These are phyloP conservation scores for Polylopha cassiicola DNA, from an alignment of 2,888 invertebrate genomes.

Conservation along the genomic window DNA sequence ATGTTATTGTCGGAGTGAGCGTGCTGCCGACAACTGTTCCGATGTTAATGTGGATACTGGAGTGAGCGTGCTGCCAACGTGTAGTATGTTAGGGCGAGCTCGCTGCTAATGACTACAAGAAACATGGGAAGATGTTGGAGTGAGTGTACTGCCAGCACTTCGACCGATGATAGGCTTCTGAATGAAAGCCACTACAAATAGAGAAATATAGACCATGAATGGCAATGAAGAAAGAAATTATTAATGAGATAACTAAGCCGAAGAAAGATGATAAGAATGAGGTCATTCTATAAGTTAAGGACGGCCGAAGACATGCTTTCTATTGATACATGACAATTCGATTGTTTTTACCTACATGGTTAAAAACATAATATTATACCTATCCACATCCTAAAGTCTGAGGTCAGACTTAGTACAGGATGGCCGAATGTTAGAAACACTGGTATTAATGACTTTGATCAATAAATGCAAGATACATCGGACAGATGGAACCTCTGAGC, in stretches of 20 bases:
- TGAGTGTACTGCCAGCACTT: neutral
- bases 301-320: neutral
- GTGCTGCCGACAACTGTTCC: no score
- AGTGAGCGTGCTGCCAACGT: neutral
- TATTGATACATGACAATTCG: no score
- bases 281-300: neutral
- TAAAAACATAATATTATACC: no score
- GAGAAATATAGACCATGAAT: no score
- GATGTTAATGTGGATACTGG: neutral
- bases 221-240: no score
- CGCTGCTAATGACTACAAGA: neutral
- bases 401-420: neutral
- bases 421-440: slow-evolving; percentile 3
- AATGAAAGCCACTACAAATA: neutral
- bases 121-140: neutral
- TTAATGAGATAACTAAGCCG: no score
- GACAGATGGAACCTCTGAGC: no score
- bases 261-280: neutral
- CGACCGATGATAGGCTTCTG: neutral
- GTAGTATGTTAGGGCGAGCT: neutral
- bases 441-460: no score
- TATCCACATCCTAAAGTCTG: no score
- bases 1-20: no score
- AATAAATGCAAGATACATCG: no score
- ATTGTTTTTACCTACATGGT: neutral